Conservation (phyloP, 2,888 invertebrate genomes). For the Cephonodes hylas region DNA sequence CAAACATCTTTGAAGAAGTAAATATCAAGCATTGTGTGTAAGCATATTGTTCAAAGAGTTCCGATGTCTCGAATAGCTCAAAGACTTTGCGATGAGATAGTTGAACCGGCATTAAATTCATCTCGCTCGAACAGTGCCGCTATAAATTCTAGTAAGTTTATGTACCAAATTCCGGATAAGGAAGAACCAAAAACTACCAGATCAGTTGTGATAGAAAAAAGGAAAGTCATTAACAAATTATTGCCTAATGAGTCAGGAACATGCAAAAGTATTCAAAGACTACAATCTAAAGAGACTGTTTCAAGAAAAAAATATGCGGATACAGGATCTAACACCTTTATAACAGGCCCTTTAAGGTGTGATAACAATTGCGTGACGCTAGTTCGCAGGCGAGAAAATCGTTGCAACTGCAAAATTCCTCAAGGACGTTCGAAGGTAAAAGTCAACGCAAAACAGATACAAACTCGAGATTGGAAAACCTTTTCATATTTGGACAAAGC, state of each 20-base stretch:
- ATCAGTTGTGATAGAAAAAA: slow-evolving; percentile 42
- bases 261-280: slow-evolving; percentile 28
- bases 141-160: slow-evolving; percentile 15
- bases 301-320: slow-evolving; percentile 38
- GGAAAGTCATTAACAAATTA: slow-evolving; percentile 38
- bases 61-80: slow-evolving; percentile 54
- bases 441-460: slow-evolving; percentile 38
- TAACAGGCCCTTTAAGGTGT: slow-evolving; percentile 44
- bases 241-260: slow-evolving; percentile 27
- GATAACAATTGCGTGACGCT: slow-evolving; percentile 51
- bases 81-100: slow-evolving; percentile 54
- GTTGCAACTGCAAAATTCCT: slow-evolving; percentile 38
- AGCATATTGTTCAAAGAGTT: background rate
- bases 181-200: slow-evolving; percentile 31
- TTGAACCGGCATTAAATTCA: slow-evolving; percentile 40
- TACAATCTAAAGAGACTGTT: slow-evolving; percentile 38
- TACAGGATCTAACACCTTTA: slow-evolving; percentile 44
- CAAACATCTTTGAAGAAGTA: background rate
- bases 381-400: slow-evolving; percentile 42
- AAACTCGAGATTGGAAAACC: slow-evolving; percentile 33
- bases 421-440: slow-evolving; percentile 24
- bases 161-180: slow-evolving; percentile 18
- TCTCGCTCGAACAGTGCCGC: slow-evolving; percentile 22
- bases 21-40: background rate
- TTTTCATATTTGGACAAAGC: slow-evolving; percentile 46